These are phyloP conservation scores for Camponotus pennsylvanicus DNA, from an alignment of 1,140 invertebrate species.

Conservation along the genomic window DNA sequence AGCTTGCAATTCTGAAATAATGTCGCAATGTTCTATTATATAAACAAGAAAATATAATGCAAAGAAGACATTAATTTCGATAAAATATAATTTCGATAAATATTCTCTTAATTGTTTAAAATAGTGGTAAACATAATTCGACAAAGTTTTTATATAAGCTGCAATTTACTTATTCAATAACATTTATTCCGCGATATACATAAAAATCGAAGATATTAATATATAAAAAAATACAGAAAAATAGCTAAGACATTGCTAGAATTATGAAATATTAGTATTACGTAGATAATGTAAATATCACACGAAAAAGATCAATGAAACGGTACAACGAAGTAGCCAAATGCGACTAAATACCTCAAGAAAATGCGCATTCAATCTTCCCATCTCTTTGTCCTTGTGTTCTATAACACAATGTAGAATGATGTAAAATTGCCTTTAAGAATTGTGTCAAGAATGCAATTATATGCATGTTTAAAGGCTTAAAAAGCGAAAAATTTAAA, in stretches of 20 bases:
- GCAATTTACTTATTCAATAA: no score
- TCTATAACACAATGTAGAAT: slow-evolving; percentile 16
- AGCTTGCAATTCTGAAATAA: no score
- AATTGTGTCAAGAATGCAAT: neutral
- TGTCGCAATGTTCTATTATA: neutral
- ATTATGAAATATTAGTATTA: no score
- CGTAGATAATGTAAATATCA: no score
- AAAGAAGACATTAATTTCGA: neutral
- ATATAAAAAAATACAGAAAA: no score
- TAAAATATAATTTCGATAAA: neutral
- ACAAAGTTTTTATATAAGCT: no score
- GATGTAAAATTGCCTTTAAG: neutral
- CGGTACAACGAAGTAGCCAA: neutral
- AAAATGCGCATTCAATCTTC: slow-evolving; percentile 19
- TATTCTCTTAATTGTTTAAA: neutral
- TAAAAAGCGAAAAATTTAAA: slow-evolving; percentile 48
- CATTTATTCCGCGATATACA: no score
- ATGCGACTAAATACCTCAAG: slow-evolving; percentile 19
- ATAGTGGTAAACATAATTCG: no score
- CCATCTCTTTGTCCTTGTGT: neutral
- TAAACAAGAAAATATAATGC: neutral
- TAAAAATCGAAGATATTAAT: no score
- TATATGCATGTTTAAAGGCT: no score
- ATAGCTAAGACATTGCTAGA: no score
- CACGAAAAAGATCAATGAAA: neutral